Evolutionary conservation across 2,888 invertebrate genomes (phyloP).

Genomic region (Phragmatobia fuliginosa): DNA sequence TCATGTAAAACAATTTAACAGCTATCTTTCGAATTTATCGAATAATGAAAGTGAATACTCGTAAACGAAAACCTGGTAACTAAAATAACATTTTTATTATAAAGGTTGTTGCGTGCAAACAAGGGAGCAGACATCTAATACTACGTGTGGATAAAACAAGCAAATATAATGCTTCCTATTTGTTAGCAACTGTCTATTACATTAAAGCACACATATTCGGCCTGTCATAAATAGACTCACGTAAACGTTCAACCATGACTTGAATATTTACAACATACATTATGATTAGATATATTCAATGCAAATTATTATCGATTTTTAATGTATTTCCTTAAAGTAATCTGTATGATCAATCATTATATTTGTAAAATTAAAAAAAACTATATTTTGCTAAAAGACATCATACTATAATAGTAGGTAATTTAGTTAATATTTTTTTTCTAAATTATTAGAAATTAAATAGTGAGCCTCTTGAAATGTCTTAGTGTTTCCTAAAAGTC

Average conservation of each 20-base stretch:
- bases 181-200: not conserved
- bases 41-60: too few relatives aligned
- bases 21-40: too few relatives aligned
- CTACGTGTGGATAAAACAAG: not conserved
- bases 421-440: constrained; percentile 49
- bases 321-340: constrained; percentile 26
- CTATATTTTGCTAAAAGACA: constrained; percentile 44
- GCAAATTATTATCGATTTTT: constrained; percentile 30
- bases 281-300: constrained; percentile 9
- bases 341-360: constrained; percentile 20
- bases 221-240: not conserved
- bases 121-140: not conserved
- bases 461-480: constrained; percentile 44
- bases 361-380: constrained; percentile 20
- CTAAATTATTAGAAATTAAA: constrained; percentile 44
- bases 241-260: constrained; percentile 12
- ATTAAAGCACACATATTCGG: not conserved
- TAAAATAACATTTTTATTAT: too few relatives aligned
- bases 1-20: too few relatives aligned
- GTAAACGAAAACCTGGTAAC: too few relatives aligned
- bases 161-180: not conserved
- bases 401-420: constrained; percentile 28
- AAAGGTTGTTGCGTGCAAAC: too few relatives aligned
- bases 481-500: constrained; percentile 47
- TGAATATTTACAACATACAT: not conserved